A percentile compares a stretch with the other conserved stretches of the same genome.
Evolutionary conservation across 2,888 invertebrate genomes (phyloP).

Genomic region (Cataglyphis livida): DNA sequence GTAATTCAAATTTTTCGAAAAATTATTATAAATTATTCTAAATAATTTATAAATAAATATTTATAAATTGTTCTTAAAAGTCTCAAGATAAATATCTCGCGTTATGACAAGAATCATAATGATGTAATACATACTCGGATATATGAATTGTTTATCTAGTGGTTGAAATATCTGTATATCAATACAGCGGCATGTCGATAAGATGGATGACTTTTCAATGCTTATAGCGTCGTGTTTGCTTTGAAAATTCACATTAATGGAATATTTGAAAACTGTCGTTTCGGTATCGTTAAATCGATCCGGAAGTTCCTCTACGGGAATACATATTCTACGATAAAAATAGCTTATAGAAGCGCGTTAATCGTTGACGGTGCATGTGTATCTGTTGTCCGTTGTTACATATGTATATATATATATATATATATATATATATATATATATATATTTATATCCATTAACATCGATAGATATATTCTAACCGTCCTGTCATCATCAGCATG

Average conservation of each 20-base stretch:
- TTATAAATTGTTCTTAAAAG: background rate
- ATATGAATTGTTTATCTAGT: background rate
- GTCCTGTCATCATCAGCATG: constrained; percentile 11
- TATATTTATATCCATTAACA: constrained; percentile 41
- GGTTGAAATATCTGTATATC: background rate
- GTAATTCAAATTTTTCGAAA: background rate
- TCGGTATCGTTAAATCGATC: constrained; percentile 39
- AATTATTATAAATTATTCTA: too few species aligned
- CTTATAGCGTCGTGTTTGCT: background rate
- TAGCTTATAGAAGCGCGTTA: constrained; percentile 24
- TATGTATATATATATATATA: too few species aligned
- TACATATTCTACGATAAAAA: constrained; percentile 27
- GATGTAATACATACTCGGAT: background rate
- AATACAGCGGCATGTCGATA: background rate
- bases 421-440: too few species aligned
- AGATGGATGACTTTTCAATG: constrained; percentile 39
- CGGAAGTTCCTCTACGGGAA: constrained; percentile 28
- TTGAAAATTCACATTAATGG: constrained; percentile 39
- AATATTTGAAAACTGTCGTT: constrained; percentile 50
- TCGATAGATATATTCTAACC: constrained; percentile 33
- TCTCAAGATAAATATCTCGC: background rate
- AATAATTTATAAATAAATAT: background rate
- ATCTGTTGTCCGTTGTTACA: background rate
- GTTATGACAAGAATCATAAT: background rate
- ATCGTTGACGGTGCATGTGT: constrained; percentile 25